Evolutionary conservation across 1,140 invertebrate species (phyloP).

Genomic region (Scaptomyza hsui): DNA sequence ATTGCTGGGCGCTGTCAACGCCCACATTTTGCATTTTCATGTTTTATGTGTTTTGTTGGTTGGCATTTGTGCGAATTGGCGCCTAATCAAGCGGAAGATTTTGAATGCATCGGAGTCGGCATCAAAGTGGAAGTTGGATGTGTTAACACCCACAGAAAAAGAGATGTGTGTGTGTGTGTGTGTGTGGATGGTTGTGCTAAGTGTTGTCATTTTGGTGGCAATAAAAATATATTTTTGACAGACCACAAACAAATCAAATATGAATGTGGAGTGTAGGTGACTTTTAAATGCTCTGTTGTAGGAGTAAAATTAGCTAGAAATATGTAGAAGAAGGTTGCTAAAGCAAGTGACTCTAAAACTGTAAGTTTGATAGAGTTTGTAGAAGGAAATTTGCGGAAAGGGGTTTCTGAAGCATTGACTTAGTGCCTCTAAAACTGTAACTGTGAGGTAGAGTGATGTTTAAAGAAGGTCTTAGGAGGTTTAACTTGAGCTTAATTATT

Average conservation of each 20-base stretch:
- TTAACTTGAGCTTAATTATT: no score
- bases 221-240: conserved; percentile 82
- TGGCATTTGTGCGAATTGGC: conserved; percentile 72
- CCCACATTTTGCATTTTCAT: conserved; percentile 48
- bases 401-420: no score
- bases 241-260: conserved; percentile 59
- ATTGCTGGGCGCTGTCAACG: conserved; percentile 65
- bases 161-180: background rate
- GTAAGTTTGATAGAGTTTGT: no score
- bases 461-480: no score
- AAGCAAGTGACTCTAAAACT: no score
- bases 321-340: no score
- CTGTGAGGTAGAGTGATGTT: no score
- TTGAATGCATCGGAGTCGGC: conserved; percentile 71
- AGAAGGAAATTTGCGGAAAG: no score
- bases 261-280: background rate
- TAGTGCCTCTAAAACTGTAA: no score
- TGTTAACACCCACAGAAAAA: conserved; percentile 55
- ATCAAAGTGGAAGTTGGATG: conserved; percentile 5
- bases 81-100: conserved; percentile 83
- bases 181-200: conserved; percentile 41
- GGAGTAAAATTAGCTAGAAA: no score
- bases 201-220: conserved; percentile 82
- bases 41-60: conserved; percentile 42
- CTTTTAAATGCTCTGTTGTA: background rate